Evolutionary conservation across 2,113 vertebrate species (phyloP), one percentile per base, ranked within the genome.

Genomic region (Tauraco erythrolophus): DNA sequence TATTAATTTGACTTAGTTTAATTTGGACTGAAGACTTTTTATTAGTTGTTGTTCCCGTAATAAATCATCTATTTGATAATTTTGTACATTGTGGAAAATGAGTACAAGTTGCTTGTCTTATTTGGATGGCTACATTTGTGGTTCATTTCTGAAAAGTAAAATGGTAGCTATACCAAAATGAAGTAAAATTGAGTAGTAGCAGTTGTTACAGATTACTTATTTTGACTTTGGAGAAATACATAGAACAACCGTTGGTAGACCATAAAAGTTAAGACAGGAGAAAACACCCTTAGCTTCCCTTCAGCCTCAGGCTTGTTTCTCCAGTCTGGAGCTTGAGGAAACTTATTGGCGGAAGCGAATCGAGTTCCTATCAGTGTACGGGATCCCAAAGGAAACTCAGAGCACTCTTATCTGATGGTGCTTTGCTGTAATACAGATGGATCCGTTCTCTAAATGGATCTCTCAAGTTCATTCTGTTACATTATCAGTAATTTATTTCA

Each of bases 1-100:
- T 65, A 88, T 89, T 83, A 85, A 85, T 89, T 78, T 82, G 43
- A 30, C 39, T 46, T 53, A 53, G 62, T 84, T 94, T 86, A 95
- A 89, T 94, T 70, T 60, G 24, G 12, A 71, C 46, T 64, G n/a
- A 53, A 83, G 11, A 39, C 14, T 16, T 93, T 64, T 53, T 74
- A 51, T 85, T 58, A 23, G 17, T 39, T 74, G 11, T 9, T 25
- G 41, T 68, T 86, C 62, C 21, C 19, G 1, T 58, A 57, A 43
- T 64, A 71, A 94, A 74, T 91, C 8, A 84, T 30, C 12, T n/a
- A 2, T n/a, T 7, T 76, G 65, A 39, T 37, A 81, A 65, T 60
- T 37, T 65, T 89, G 8, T 71, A 35, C 13, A 6, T 48, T 65
- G 41, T 33, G 46, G 60, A 79, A 86, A 96, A 39, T 43, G 77